Conservation (phyloP, 1,140 invertebrate species). For the Drosophila murphyi region DNA sequence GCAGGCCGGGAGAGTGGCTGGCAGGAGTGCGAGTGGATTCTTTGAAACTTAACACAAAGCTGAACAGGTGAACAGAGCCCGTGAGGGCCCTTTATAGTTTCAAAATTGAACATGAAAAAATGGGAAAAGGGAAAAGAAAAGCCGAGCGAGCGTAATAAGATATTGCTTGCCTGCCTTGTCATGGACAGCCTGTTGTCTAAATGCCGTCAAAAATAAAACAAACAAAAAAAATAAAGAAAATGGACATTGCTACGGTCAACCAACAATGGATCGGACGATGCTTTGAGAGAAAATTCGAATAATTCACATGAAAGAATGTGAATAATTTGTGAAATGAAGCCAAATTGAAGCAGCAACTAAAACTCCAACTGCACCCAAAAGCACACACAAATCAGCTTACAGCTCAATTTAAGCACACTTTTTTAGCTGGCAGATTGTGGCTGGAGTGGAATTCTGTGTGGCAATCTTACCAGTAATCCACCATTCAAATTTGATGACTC, state of each 20-base stretch:
- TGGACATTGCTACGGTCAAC: neutral
- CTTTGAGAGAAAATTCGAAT: neutral
- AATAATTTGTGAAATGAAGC: neutral
- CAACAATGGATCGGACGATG: no score
- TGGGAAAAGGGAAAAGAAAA: neutral
- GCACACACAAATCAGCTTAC: no score
- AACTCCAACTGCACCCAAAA: no score
- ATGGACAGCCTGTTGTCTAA: no score
- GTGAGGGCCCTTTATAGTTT: slow-evolving; percentile 34
- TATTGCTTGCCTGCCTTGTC: no score
- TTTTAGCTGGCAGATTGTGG: no score
- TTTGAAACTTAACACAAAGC: slow-evolving; percentile 47
- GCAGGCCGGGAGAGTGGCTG: no score
- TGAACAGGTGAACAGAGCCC: slow-evolving; percentile 22
- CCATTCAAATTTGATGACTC: no score
- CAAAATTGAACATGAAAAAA: neutral
- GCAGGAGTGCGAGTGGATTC: slow-evolving; percentile 1
- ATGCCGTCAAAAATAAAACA: neutral
- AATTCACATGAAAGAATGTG: neutral
- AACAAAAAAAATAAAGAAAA: slow-evolving; percentile 2
- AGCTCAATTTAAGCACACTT: no score
- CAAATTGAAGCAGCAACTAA: neutral
- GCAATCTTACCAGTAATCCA: no score
- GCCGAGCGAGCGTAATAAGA: no score
- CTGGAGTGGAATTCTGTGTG: no score